Evolutionary conservation across 1,140 invertebrate genomes (phyloP).

Genomic region (Spodoptera frugiperda): DNA sequence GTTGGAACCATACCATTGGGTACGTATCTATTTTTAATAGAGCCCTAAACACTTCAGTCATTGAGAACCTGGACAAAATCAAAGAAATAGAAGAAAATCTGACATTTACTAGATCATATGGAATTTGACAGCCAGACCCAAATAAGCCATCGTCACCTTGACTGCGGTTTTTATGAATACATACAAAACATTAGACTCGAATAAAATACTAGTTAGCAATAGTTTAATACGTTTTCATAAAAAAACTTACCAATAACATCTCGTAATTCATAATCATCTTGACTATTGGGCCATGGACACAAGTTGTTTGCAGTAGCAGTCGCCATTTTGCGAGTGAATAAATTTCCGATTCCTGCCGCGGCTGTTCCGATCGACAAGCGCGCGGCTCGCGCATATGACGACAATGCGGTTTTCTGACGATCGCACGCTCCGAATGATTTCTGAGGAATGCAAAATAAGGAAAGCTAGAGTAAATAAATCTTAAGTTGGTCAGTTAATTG

Average conservation of each 20-base stretch:
- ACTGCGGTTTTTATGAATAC: background rate
- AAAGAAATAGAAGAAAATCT: conserved; percentile 50
- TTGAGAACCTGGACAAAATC: background rate
- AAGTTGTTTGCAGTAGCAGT: conserved; percentile 87
- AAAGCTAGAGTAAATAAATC: background rate
- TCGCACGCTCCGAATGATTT: conserved; percentile 72
- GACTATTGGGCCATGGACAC: conserved; percentile 94
- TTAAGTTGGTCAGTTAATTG: background rate
- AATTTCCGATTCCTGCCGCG: conserved; percentile 84
- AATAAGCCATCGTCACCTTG: background rate
- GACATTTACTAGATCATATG: conserved; percentile 45
- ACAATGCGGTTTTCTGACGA: conserved; percentile 65
- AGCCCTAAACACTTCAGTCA: background rate
- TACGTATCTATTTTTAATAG: background rate
- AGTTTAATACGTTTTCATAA: conserved; percentile 7
- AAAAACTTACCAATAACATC: conserved; percentile 95
- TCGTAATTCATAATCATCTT: conserved; percentile 97
- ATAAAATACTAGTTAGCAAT: background rate
- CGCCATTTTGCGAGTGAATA: conserved; percentile 91
- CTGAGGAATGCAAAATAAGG: conserved; percentile 47
- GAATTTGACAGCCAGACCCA: conserved; percentile 56
- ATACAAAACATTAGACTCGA: conserved; percentile 1
- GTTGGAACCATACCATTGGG: background rate
- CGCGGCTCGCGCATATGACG: conserved; percentile 79
- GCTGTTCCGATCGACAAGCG: conserved; percentile 82